A percentile compares a stretch with the other conserved stretches of the same genome.
Conservation (phyloP, 1,140 invertebrate species). For the Brachystomella parvula region DNA sequence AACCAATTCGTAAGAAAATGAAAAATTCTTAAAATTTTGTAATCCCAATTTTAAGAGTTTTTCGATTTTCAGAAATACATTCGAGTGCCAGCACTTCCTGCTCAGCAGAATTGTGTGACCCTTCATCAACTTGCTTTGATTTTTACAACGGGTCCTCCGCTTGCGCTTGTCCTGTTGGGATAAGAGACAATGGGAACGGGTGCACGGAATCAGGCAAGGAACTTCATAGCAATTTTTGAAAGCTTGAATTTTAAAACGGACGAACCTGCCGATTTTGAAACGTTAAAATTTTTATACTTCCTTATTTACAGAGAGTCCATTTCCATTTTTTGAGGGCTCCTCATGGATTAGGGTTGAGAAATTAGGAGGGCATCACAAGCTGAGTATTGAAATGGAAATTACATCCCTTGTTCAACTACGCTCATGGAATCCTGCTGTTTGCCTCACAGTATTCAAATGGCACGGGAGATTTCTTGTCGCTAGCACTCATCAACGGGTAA, state of each 20-base stretch:
- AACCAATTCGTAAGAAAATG: slow-evolving; percentile 26
- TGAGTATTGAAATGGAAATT: slow-evolving; percentile 82
- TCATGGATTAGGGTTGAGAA: slow-evolving; percentile 62
- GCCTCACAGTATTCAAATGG: slow-evolving; percentile 78
- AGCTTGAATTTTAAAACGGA: not conserved
- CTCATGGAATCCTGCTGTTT: slow-evolving; percentile 76
- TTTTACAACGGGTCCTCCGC: slow-evolving; percentile 27
- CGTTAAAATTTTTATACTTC: too few species aligned
- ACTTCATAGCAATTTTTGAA: not conserved
- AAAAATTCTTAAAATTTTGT: not conserved
- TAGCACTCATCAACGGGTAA: slow-evolving; percentile 72
- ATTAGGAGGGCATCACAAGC: slow-evolving; percentile 72
- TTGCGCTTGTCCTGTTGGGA: slow-evolving; percentile 30
- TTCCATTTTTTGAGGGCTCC: slow-evolving; percentile 62
- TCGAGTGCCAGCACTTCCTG: slow-evolving; percentile 16
- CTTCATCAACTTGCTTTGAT: slow-evolving; percentile 25
- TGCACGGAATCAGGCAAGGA: slow-evolving; percentile 16
- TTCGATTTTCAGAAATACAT: slow-evolving; percentile 32
- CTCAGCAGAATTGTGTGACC: slow-evolving; percentile 19
- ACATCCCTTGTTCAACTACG: slow-evolving; percentile 62
- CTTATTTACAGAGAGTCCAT: slow-evolving; percentile 55
- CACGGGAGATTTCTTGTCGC: slow-evolving; percentile 78
- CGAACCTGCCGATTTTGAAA: not conserved
- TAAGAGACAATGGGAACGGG: not conserved
- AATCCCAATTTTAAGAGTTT: not conserved